Evolutionary conservation across 2,113 vertebrate species (phyloP), one percentile per base, ranked within the genome.

Genomic region (Trogon surrucura): DNA sequence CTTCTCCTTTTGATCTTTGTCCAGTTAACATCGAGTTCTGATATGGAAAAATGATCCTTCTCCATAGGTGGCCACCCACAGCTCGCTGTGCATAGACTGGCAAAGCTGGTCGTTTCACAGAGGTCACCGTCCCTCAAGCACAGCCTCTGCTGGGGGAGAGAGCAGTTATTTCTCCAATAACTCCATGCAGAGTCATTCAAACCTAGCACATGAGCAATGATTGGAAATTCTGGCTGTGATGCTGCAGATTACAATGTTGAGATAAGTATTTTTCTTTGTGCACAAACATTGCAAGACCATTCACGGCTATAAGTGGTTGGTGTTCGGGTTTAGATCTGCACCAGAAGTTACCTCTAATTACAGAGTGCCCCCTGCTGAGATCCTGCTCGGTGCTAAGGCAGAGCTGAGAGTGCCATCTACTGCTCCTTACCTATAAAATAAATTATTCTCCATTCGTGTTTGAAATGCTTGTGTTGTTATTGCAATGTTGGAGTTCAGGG

Each of bases 341-440:
- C 82, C 79, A 27, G 4, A 56, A 80, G 44, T 34, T 88, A 34
- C 44, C 83, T 85, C 23, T 27, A 10, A 58, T 14, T 84, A 66
- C 69, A 87, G 66, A 65, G 80, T 91, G 95, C 89, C 93, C 95
- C 96, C 79, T 89, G 95, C 72, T 71, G 74, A 80, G 80, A 25
- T 20, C 72, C 56, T 65, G 72, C 77, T 54, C 51, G 1, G 51
- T 2, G 53, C 81, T 81, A 44, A 79, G 88, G 91, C 94, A 14
- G 80, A 87, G 94, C 66, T 13, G 61, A 92, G 89, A 97, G 91
- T 97, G 96, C 96, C 95, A 91, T 92, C 96, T 97, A 72, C 96
- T 95, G 95, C 96, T 87, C 26, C 89, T 62, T 95, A 66, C 51
- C 47, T 73, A 91, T 23, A 92, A 88, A 89, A 71, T 51, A 56